These are phyloP conservation scores for Mallotus villosus DNA, from an alignment of 2,797 vertebrate genomes.

Conservation along the genomic window DNA sequence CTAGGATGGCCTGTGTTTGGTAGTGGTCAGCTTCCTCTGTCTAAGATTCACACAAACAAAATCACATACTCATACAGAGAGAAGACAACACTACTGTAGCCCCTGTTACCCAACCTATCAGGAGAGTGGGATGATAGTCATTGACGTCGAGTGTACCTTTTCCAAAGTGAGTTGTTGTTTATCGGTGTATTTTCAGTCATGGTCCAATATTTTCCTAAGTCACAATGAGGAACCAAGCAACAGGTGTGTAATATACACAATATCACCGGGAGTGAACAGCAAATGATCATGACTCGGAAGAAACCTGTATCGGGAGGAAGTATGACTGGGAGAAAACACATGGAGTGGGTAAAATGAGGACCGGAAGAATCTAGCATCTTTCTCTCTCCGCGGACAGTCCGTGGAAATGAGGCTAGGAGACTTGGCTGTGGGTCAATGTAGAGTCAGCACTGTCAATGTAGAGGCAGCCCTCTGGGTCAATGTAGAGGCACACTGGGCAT, in stretches of 20 bases:
- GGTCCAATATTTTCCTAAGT: slow-evolving; percentile 85
- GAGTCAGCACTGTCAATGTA: too few relatives aligned
- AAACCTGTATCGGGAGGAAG: too few relatives aligned
- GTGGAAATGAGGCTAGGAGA: slow-evolving; percentile 79
- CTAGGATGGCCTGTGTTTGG: slow-evolving; percentile 76
- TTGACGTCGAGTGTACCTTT: slow-evolving; percentile 69
- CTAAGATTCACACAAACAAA: slow-evolving; percentile 84
- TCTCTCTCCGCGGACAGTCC: slow-evolving; percentile 85
- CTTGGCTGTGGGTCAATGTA: slow-evolving; percentile 82
- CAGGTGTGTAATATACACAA: slow-evolving; percentile 94
- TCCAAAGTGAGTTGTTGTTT: slow-evolving; percentile 46
- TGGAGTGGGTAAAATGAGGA: too few relatives aligned
- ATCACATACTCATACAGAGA: slow-evolving; percentile 84
- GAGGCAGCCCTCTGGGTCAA: slow-evolving; percentile 64
- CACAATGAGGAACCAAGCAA: slow-evolving; percentile 83
- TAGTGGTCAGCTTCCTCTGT: slow-evolving; percentile 82
- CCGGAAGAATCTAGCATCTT: slow-evolving; percentile 76
- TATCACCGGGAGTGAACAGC: slow-evolving; percentile 89
- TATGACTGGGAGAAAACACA: too few relatives aligned
- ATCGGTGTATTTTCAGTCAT: slow-evolving; percentile 51
- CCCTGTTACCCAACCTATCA: slow-evolving; percentile 71
- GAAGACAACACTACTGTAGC: slow-evolving; percentile 84
- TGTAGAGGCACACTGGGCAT: slow-evolving; percentile 71
- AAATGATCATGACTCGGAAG: slow-evolving; percentile 56
- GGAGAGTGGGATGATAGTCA: slow-evolving; percentile 79